phyloP scores from a whole-genome alignment of 2,797 vertebrate genomes.

The Odontamblyopus rebecca region DNA sequence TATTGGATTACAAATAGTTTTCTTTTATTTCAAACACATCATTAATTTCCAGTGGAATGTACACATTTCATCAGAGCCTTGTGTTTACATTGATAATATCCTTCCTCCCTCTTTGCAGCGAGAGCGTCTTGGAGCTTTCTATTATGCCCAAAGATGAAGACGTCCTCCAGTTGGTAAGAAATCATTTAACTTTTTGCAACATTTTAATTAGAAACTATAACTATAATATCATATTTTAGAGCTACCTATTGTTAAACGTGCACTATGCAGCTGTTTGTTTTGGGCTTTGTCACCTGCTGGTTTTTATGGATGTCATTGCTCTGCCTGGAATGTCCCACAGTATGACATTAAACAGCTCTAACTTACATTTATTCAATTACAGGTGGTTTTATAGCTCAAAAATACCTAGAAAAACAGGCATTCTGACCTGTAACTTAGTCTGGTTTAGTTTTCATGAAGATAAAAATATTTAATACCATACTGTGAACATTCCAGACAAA shows the following conservation, averaged over 20 bases:
- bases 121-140: conserved; percentile 91
- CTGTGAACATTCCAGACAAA: too few relatives aligned
- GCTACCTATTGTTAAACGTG: background rate
- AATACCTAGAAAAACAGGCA: too few relatives aligned
- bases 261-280: too few relatives aligned
- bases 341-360: too few relatives aligned
- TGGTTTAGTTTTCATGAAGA: too few relatives aligned
- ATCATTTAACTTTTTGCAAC: conserved; percentile 25
- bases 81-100: conserved; percentile 3
- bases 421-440: too few relatives aligned
- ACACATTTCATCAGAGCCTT: background rate
- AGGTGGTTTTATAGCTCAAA: too few relatives aligned
- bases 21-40: background rate
- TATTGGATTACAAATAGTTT: background rate
- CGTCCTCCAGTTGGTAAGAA: conserved; percentile 94
- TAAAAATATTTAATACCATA: too few relatives aligned
- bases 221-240: background rate
- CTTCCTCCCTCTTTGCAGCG: conserved; percentile 67
- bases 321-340: too few relatives aligned
- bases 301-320: too few relatives aligned
- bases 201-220: conserved; percentile 12
- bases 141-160: conserved; percentile 99
- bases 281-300: too few relatives aligned
- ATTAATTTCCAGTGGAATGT: conserved; percentile 8
- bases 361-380: too few relatives aligned